Evolutionary conservation across 1,140 invertebrate genomes (phyloP).

Genomic region (Trichomalopsis sarcophagae): DNA sequence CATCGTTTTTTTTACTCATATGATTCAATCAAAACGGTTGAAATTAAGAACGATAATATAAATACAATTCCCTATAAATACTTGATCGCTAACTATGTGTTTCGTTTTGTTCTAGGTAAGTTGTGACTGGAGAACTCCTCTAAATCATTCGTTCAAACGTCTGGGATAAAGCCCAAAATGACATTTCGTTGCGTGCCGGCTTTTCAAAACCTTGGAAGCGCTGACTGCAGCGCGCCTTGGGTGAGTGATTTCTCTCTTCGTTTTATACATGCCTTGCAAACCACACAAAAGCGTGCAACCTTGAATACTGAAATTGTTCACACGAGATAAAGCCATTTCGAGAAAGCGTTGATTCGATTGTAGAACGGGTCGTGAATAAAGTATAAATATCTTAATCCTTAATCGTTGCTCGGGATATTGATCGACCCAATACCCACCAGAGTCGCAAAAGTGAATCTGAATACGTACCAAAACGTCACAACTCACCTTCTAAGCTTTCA

Average conservation of each 20-base stretch:
- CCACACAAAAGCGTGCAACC: neutral
- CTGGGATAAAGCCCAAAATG: constrained; percentile 65
- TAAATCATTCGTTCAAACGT: constrained; percentile 63
- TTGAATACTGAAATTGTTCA: neutral
- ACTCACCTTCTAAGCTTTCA: too few species aligned
- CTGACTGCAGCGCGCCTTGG: constrained; percentile 80
- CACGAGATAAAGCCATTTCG: neutral
- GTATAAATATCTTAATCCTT: neutral
- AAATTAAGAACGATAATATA: too few species aligned
- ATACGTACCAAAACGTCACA: too few species aligned
- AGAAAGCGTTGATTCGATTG: too few species aligned
- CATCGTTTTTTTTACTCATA: constrained; percentile 12
- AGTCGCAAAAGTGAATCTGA: too few species aligned
- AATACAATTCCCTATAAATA: neutral
- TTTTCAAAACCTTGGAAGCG: constrained; percentile 78
- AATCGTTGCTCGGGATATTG: neutral
- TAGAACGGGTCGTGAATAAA: neutral
- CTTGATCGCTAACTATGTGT: constrained; percentile 70
- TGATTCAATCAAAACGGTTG: too few species aligned
- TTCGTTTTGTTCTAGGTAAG: constrained; percentile 75
- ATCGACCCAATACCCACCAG: too few species aligned
- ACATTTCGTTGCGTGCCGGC: constrained; percentile 79
- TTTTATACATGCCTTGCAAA: neutral
- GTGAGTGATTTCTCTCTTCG: constrained; percentile 72
- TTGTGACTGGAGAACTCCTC: constrained; percentile 69